phyloP scores from a whole-genome alignment of 1,140 invertebrate species.

The Diachasmimorpha longicaudata region DNA sequence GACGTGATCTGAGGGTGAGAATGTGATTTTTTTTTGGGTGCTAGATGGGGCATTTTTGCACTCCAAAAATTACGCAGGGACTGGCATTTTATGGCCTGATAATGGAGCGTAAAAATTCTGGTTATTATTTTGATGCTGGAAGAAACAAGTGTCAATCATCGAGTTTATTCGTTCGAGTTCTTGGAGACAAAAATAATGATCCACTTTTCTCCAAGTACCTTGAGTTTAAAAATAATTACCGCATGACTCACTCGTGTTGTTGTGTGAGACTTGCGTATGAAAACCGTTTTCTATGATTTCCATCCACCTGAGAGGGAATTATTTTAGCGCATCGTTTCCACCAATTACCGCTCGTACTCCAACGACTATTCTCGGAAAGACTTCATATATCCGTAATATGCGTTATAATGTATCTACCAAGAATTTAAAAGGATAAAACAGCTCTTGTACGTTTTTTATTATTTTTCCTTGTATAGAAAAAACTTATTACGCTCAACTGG shows the following conservation, averaged over 20 bases:
- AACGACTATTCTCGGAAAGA: slow-evolving; percentile 4
- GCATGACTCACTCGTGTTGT: not conserved
- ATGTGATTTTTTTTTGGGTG: not conserved
- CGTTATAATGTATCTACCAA: not conserved
- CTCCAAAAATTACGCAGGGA: no score
- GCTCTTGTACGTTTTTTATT: not conserved
- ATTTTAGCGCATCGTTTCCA: slow-evolving; percentile 10
- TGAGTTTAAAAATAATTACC: not conserved
- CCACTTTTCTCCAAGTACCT: not conserved
- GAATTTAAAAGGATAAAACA: not conserved
- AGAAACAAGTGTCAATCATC: not conserved
- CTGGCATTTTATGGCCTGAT: no score
- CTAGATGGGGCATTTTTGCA: no score
- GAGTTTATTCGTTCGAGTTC: not conserved
- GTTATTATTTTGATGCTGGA: no score
- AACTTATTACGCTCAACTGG: not conserved
- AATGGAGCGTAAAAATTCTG: no score
- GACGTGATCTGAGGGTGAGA: no score
- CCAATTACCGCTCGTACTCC: slow-evolving; percentile 1
- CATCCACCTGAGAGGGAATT: not conserved
- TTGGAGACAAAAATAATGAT: not conserved
- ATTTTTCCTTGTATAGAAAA: not conserved
- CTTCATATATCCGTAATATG: not conserved
- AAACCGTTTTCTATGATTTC: slow-evolving; percentile 8
- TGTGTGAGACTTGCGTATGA: not conserved